phyloP scores from a whole-genome alignment of 2,113 vertebrate genomes.

The Pseudorhombus dupliciocellatus region DNA sequence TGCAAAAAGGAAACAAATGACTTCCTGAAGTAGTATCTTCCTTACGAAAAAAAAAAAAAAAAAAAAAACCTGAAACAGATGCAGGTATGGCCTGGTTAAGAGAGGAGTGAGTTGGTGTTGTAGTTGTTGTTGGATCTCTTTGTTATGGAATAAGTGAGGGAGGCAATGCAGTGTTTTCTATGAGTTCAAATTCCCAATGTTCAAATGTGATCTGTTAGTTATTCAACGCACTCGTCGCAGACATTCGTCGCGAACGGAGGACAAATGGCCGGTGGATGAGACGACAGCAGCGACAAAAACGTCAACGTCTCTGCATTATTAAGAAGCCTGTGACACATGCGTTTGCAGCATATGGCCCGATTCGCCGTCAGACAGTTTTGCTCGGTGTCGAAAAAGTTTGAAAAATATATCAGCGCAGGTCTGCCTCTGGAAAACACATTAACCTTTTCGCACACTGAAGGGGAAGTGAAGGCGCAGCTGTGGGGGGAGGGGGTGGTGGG shows the following conservation, averaged over 20 bases:
- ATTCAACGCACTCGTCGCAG: neutral
- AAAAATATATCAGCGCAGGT: conserved; percentile 21
- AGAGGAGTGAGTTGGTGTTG: neutral
- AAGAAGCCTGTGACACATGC: conserved; percentile 30
- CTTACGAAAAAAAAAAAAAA: conserved; percentile 22
- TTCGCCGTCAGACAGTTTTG: conserved; percentile 20
- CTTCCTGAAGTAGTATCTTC: conserved; percentile 69
- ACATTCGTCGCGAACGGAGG: neutral
- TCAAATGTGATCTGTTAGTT: neutral
- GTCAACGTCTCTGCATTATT: neutral
- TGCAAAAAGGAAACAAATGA: conserved; percentile 73
- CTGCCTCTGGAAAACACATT: conserved; percentile 47
- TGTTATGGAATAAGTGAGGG: neutral
- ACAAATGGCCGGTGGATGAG: neutral
- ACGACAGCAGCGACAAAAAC: conserved; percentile 33
- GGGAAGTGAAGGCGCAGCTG: conserved; percentile 32
- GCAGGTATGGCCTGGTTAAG: conserved; percentile 17
- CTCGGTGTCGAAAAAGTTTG: neutral
- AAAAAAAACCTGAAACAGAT: conserved; percentile 56
- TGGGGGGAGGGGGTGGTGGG: neutral
- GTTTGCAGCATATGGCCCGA: conserved; percentile 41
- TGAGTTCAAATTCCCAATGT: neutral
- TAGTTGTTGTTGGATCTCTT: conserved; percentile 19
- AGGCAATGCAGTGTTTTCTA: neutral
- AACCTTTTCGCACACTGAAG: conserved; percentile 39